Conservation (phyloP, 2,797 vertebrate species). For the Danio albolineatus region DNA sequence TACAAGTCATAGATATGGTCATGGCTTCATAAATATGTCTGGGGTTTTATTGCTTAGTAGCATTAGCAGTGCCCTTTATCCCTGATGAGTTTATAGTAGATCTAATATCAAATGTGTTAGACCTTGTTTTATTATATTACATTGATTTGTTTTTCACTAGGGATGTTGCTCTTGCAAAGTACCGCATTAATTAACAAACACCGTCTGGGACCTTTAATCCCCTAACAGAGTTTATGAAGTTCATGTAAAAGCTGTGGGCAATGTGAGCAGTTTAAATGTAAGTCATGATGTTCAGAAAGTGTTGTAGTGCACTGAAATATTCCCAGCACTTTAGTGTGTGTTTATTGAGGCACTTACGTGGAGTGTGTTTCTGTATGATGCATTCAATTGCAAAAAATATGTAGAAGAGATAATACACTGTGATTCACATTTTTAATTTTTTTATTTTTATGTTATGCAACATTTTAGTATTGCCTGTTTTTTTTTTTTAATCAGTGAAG, state of each 20-base stretch:
- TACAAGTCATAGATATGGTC: background rate
- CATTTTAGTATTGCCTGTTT: background rate
- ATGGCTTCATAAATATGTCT: background rate
- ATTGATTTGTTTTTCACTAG: background rate
- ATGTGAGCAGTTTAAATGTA: background rate
- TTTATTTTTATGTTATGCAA: background rate
- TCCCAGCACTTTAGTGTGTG: background rate
- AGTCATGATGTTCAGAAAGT: background rate
- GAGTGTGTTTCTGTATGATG: background rate
- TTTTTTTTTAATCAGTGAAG: background rate
- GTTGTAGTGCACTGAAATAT: background rate
- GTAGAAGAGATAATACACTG: background rate
- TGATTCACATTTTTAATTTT: background rate
- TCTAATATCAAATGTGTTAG: background rate
- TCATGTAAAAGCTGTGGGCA: slow-evolving; percentile 5
- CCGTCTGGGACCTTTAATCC: slow-evolving; percentile 6
- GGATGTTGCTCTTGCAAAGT: background rate
- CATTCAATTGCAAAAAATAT: background rate
- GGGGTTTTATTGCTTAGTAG: background rate
- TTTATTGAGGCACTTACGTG: background rate
- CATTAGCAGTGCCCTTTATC: background rate
- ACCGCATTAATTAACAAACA: slow-evolving; percentile 23
- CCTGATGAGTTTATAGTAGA: background rate
- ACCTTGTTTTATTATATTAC: background rate
- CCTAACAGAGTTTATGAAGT: slow-evolving; percentile 11